These are phyloP conservation scores for Brachionus angularis DNA, from an alignment of 1,140 invertebrate genomes.

Conservation along the genomic window DNA sequence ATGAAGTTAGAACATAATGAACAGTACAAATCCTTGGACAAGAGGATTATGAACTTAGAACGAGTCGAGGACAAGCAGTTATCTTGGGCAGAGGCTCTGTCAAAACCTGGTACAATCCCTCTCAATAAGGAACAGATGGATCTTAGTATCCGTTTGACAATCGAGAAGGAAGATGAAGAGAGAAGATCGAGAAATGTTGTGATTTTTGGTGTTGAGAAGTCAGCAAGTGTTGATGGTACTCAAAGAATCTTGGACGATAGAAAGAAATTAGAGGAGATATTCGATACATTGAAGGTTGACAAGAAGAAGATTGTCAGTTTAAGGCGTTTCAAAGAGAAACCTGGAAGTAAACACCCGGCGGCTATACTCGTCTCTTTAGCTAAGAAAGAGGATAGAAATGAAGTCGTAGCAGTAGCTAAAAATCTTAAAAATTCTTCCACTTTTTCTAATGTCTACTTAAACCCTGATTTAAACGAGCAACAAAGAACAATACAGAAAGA, in stretches of 20 bases:
- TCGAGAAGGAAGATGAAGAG: neutral
- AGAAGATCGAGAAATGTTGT: neutral
- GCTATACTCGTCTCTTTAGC: too few species aligned
- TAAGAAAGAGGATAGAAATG: too few species aligned
- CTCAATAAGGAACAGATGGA: neutral
- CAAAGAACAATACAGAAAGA: too few species aligned
- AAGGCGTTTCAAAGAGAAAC: neutral
- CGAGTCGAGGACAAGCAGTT: neutral
- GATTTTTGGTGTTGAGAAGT: neutral
- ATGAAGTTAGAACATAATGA: too few species aligned
- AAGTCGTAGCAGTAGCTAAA: too few species aligned
- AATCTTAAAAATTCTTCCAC: too few species aligned
- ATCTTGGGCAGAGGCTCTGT: neutral
- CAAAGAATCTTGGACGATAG: neutral
- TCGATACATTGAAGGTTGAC: neutral
- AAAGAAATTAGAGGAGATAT: neutral
- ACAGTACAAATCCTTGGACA: too few species aligned
- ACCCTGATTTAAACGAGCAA: too few species aligned
- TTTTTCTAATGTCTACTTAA: too few species aligned
- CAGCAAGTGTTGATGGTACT: neutral
- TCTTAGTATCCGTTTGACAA: neutral
- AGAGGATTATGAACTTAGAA: too few species aligned
- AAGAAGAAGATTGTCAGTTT: neutral
- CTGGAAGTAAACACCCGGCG: neutral
- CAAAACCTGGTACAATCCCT: neutral